Conservation (phyloP, 2,888 invertebrate species). For the Strigamia transsilvanica region DNA sequence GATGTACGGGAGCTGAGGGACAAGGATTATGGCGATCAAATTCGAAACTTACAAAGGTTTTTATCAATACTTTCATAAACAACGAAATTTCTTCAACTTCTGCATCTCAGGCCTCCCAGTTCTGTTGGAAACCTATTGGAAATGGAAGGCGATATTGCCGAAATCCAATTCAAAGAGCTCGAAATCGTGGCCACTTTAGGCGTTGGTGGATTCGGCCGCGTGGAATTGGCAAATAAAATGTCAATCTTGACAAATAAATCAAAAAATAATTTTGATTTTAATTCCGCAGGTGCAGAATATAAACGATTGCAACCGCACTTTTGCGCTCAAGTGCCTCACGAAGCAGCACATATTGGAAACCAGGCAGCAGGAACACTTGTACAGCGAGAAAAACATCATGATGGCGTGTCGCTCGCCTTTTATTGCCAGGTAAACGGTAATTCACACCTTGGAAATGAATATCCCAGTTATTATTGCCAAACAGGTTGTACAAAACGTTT, state of each 20-base stretch:
- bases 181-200: conserved; percentile 92
- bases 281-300: not conserved
- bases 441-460: too few species aligned
- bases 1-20: conserved; percentile 78
- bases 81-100: too few species aligned
- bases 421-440: conserved; percentile 73
- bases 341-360: conserved; percentile 97
- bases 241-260: too few species aligned
- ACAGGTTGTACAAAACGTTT: conserved; percentile 91
- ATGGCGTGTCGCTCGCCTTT: conserved; percentile 91
- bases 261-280: too few species aligned
- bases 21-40: conserved; percentile 77
- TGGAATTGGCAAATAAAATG: conserved; percentile 88
- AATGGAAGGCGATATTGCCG: conserved; percentile 88
- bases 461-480: too few species aligned
- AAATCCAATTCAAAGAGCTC: conserved; percentile 86
- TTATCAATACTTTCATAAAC: not conserved
- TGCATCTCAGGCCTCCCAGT: not conserved
- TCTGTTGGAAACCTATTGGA: conserved; percentile 62
- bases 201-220: conserved; percentile 97
- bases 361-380: conserved; percentile 97
- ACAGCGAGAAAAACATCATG: conserved; percentile 99
- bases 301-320: conserved; percentile 69
- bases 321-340: conserved; percentile 97
- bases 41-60: conserved; percentile 63